A percentile compares a stretch with the other conserved stretches of the same genome.
Evolutionary conservation across 2,113 vertebrate genomes (phyloP).

Genomic region (Potamarius usumacintae): DNA sequence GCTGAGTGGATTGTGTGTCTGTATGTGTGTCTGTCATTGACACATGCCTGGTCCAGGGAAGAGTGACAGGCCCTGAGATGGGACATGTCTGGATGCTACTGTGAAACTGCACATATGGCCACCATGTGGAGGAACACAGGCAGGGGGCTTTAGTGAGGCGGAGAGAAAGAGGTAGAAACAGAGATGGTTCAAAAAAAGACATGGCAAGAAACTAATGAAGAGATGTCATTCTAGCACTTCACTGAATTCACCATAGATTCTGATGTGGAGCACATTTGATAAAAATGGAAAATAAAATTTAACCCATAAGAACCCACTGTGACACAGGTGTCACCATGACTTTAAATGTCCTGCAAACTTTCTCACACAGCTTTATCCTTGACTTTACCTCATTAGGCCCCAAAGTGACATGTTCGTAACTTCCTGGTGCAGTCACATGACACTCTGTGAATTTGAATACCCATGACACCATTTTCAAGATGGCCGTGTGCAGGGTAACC

Average conservation of each 20-base stretch:
- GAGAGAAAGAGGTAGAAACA: not conserved
- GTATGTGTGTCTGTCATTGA: conserved; percentile 44
- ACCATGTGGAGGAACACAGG: conserved; percentile 38
- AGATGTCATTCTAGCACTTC: conserved; percentile 22
- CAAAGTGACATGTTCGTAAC: too few species aligned
- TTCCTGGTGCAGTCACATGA: too few species aligned
- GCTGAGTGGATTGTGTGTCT: conserved; percentile 31
- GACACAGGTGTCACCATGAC: too few species aligned
- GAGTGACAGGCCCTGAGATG: conserved; percentile 61
- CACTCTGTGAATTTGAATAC: too few species aligned
- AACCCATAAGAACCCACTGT: too few species aligned
- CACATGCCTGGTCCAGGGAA: conserved; percentile 57
- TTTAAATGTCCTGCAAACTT: too few species aligned
- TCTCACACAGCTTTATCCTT: too few species aligned
- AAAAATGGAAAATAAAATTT: conserved; percentile 25
- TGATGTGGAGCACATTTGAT: conserved; percentile 29
- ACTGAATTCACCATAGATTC: not conserved
- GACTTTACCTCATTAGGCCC: too few species aligned
- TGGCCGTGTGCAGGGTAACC: too few species aligned
- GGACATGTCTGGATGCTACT: conserved; percentile 59
- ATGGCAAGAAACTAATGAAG: conserved; percentile 17
- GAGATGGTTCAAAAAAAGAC: not conserved
- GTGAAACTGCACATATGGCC: conserved; percentile 67
- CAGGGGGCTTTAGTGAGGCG: conserved; percentile 19
- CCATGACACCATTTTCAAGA: too few species aligned